Evolutionary conservation across 2,797 vertebrate species (phyloP).

Genomic region (Periophthalmus magnuspinnatus): DNA sequence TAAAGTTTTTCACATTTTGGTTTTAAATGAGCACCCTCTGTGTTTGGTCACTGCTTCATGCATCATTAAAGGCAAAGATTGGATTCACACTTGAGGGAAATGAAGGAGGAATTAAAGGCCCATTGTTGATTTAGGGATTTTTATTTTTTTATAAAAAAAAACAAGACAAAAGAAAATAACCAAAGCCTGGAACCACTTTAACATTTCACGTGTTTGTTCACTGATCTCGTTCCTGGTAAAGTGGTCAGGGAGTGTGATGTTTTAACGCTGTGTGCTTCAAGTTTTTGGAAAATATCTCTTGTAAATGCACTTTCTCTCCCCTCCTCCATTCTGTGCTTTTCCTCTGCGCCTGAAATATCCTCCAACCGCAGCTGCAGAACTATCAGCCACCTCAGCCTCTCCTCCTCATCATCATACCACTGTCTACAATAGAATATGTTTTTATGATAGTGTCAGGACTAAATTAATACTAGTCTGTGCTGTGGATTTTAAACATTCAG

Average conservation of each 20-base stretch:
- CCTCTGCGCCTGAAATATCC: too few relatives aligned
- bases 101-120: neutral
- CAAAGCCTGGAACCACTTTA: neutral
- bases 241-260: neutral
- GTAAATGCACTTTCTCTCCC: too few relatives aligned
- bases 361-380: too few relatives aligned
- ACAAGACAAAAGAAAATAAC: neutral
- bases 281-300: too few relatives aligned
- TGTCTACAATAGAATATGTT: too few relatives aligned
- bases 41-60: neutral
- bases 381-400: too few relatives aligned
- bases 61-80: neutral
- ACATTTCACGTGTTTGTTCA: neutral
- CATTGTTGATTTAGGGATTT: neutral
- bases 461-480: too few relatives aligned
- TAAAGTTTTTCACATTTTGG: conserved; percentile 24
- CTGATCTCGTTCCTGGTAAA: neutral
- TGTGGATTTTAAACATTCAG: too few relatives aligned
- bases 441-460: too few relatives aligned
- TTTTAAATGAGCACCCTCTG: conserved; percentile 12
- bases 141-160: neutral
- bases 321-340: too few relatives aligned
- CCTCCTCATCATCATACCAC: too few relatives aligned
- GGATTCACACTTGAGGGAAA: neutral
- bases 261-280: neutral